Percentiles rank a stretch among this genome's conserved stretches.
Evolutionary conservation across 1,140 invertebrate species (phyloP).

Genomic region (Drosophila takahashii): DNA sequence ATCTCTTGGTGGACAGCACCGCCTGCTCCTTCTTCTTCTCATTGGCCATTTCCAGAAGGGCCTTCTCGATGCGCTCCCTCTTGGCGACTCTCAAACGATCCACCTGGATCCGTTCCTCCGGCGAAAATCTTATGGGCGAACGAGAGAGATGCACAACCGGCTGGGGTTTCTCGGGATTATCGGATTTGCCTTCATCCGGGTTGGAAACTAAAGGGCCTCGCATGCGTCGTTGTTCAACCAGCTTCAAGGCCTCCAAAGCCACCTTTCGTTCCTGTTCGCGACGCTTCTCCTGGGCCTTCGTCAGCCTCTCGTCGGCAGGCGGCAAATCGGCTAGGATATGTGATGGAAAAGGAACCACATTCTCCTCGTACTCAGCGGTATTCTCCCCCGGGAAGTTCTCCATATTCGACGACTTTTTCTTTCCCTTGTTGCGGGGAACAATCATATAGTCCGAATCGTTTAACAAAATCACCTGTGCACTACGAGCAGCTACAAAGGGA

Average conservation of each 20-base stretch:
- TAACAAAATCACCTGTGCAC: neutral
- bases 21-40: neutral
- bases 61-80: constrained; percentile 51
- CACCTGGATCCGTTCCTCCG: constrained; percentile 46
- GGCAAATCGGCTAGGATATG: no score
- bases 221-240: constrained; percentile 58
- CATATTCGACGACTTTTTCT: neutral
- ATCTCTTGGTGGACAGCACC: constrained; percentile 19
- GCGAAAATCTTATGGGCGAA: constrained; percentile 26
- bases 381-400: neutral
- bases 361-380: neutral
- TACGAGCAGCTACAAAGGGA: neutral
- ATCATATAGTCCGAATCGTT: constrained; percentile 9
- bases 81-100: constrained; percentile 44
- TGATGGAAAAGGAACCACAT: neutral
- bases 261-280: constrained; percentile 49
- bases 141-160: constrained; percentile 43
- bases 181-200: neutral
- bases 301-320: neutral
- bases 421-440: constrained; percentile 9
- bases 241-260: constrained; percentile 59
- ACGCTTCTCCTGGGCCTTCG: constrained; percentile 31
- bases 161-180: neutral
- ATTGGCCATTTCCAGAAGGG: constrained; percentile 47
- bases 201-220: neutral